Evolutionary conservation across 1,140 invertebrate genomes (phyloP), one percentile per base, ranked within the genome.

Genomic region (Mylabris phalerata): DNA sequence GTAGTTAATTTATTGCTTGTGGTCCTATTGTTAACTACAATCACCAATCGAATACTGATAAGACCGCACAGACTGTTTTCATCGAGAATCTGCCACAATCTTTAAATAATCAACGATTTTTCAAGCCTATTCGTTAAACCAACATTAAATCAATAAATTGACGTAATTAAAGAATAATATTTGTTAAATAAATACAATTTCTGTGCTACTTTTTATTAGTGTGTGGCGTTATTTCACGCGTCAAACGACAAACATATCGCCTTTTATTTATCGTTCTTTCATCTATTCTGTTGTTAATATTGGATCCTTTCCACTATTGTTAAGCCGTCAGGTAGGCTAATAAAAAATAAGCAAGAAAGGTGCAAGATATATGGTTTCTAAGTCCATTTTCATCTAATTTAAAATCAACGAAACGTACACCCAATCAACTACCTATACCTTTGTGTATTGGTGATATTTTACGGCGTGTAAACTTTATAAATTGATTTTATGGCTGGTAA

Each of bases 141-240:
- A 7, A 5, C 32, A 7, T 32, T 32, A 32, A 7, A 5, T 4
- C 7, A 32, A 32, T 5, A 7, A 7, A 5, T 4, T 32, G 4
- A 4, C 32, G 7, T 57, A 60, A 63, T 63, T 57, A 57, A 63
- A 63, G 55, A 57, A 63, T 60, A 63, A 63, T 60, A 63, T 63
- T 60, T 57, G 60, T 57, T 52, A 59, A 57, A 49, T 45, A 52
- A 57, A 52, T 41, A 52, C 55, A 50, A 49, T 54, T 54, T 62
- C 39, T 46, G 54, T 50, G 47, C 55, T 42, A 57, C 55, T 50
- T 45, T 32, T 32, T 5, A 5, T 32, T 32, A 5, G 32, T 32
- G 32, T 32, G 50, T 55, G 25, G 40, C 51, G 32, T 32, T 48
- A 45, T 57, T 54, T 57, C 45, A 57, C 49, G 49, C 48, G 55